Base-by-base conservation (phyloP, 2,797 vertebrate genomes). In the Eulemur coronatus region DNA sequence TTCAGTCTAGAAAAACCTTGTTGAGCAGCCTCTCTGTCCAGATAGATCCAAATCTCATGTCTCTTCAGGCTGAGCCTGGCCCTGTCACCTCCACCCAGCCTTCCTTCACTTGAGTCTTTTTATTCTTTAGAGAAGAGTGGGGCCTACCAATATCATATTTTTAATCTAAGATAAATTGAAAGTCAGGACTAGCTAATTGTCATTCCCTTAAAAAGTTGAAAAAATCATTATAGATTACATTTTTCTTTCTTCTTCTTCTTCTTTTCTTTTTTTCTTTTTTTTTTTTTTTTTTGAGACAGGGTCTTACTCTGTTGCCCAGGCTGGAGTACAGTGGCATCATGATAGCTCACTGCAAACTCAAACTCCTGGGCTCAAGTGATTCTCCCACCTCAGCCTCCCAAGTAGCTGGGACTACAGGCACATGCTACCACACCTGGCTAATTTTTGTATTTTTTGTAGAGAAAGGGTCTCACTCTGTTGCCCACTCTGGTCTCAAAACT, bases 141-240 rank as follows among this genome's bases (percentile, higher is more conserved):
- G 79, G 26, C 50, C 48, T 69, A 41, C 52, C 38, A 72, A 28
- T 52, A 55, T 18, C 35, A 28, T 75, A 43, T 81, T 76, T 78
- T 91, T 87, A 17, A 75, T 86, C 67, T 52, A 67, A 72, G 35
- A 10, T 82, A 46, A 88, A 84, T 75, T 24, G 0, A 72, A 92
- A 24, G 46, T 65, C 69, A 79, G 18, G 38, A 76, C 73, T 88
- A 85, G 52, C 67, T 59, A 72, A 35, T 43, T 93, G n/a, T 70
- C 59, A 52, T 63, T 91, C 13, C 81, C 38, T 57, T 88, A 59
- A 78, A 95, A 96, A 65, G 33, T 57, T 80, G 48, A 94, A 93
- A 93, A 91, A 94, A 38, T 75, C 50, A 41, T 13, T 78, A 26
- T 50, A 89, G 33, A 84, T 94, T 81, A 48, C 20, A 95, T 2